Evolutionary conservation across 1,140 invertebrate genomes (phyloP).

Genomic region (Atopsyche davidsoni): DNA sequence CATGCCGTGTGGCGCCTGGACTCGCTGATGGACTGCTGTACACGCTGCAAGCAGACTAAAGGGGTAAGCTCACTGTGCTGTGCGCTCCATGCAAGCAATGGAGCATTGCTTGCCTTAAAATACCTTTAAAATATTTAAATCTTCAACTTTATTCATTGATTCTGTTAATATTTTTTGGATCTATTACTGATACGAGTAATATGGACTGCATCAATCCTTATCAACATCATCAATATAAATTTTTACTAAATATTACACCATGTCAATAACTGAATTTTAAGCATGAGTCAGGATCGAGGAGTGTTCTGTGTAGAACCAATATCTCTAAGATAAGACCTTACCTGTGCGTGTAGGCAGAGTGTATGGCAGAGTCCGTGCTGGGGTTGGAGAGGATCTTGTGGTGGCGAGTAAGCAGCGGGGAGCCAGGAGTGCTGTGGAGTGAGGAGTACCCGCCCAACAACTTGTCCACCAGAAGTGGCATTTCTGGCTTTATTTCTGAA

Average conservation of each 20-base stretch:
- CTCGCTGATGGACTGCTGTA: conserved; percentile 78
- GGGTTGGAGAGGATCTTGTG: conserved; percentile 57
- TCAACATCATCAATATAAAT: too few species aligned
- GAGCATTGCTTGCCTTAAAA: too few species aligned
- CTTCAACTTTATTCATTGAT: too few species aligned
- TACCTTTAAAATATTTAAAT: neutral
- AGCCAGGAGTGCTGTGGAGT: conserved; percentile 57
- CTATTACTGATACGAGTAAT: too few species aligned
- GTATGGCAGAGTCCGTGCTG: conserved; percentile 79
- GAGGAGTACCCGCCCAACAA: conserved; percentile 54
- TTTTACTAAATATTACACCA: too few species aligned
- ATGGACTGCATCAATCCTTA: too few species aligned
- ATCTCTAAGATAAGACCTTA: conserved; percentile 28
- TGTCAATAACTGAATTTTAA: too few species aligned
- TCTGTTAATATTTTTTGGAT: too few species aligned
- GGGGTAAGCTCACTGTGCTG: too few species aligned
- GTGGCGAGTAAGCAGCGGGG: conserved; percentile 57
- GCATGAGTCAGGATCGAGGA: too few species aligned
- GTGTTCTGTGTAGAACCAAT: too few species aligned
- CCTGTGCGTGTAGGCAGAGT: conserved; percentile 72
- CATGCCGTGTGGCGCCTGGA: conserved; percentile 76
- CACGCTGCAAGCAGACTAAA: conserved; percentile 35
- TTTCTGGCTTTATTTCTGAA: conserved; percentile 47
- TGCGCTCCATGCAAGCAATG: neutral
- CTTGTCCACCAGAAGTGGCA: conserved; percentile 57